Evolutionary conservation across 2,113 vertebrate genomes (phyloP).

Genomic region (Montifringilla adamsi): DNA sequence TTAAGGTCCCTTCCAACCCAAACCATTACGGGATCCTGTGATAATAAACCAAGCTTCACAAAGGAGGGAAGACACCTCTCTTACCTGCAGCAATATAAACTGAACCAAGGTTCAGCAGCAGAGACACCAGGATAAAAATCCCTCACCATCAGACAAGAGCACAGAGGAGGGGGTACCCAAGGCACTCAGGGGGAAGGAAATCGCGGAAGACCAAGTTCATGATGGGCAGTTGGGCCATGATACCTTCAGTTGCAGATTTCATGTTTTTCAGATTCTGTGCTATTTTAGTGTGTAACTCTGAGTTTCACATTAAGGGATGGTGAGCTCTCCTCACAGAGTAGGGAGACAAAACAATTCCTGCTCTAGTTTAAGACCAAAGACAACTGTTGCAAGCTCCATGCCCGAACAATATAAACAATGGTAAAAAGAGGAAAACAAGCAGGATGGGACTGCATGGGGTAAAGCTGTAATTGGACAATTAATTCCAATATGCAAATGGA

Average conservation of each 20-base stretch:
- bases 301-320: neutral
- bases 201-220: neutral
- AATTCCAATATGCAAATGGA: neutral
- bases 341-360: neutral
- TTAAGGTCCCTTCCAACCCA: rapidly evolving
- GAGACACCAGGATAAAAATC: neutral
- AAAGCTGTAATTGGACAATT: rapidly evolving
- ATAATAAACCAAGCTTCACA: neutral
- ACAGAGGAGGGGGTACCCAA: neutral
- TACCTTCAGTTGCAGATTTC: neutral
- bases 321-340: neutral
- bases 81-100: neutral
- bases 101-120: neutral
- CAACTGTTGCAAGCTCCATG: neutral
- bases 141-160: neutral
- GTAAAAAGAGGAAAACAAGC: neutral
- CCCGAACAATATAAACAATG: too few species aligned
- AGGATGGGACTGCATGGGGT: rapidly evolving
- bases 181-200: neutral
- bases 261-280: neutral
- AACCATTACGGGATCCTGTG: neutral
- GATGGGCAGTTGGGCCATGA: neutral
- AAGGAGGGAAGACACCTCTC: neutral
- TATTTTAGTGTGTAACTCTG: neutral
- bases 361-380: neutral